Base-by-base conservation (phyloP, 2,113 vertebrate genomes). In the Syngnathus floridae region DNA sequence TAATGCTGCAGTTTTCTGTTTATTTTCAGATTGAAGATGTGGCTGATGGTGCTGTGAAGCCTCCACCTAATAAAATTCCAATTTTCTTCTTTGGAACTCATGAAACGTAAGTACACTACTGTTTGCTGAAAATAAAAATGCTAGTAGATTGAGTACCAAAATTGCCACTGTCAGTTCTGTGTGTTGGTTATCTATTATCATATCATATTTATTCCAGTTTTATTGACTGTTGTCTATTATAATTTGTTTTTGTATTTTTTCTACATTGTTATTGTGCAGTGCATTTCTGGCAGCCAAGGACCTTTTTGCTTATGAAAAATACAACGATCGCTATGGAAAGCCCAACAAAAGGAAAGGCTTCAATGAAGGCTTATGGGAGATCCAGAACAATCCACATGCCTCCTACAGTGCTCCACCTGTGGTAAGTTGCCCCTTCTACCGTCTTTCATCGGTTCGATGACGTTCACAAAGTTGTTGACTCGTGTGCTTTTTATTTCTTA, bases 71-170 rank as follows among this genome's bases (percentile, higher is more conserved):
- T 90, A 98, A 99, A 83, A 95, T 97, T 61, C 96, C 95, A 38
- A 99, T 98, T 70, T 98, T 98, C 90, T 97, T 99, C 90, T 98
- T 97, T 70, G 97, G 96, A 48, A 98, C 96, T 67, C 97, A 98
- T 7, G 96, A 98, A 88, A 97, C 96, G 96, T 97, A 91, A 93
- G 95, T 93, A 72, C 58, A 67, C 13, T 5, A 26, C 52, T 55
- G 22, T 54, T 38, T 12, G n/a, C 17, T n/a, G 16, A 19, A 11
- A 41, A 61, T 41, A 19, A 4, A 1, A 4, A 40, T 38, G 9
- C 19, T 41, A 8, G 17, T 10, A 60, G 31, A 36, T 37, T 19
- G 12, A 35, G n/a, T 60, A 26, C 26, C 2, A 3, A 31, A 31
- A 31, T 31, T 8, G 49, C n/a, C 7, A 12, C 40, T 41, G 40